Evolutionary conservation across 2,888 invertebrate species (phyloP), one percentile per base, ranked within the genome.

Genomic region (Elegia similella): DNA sequence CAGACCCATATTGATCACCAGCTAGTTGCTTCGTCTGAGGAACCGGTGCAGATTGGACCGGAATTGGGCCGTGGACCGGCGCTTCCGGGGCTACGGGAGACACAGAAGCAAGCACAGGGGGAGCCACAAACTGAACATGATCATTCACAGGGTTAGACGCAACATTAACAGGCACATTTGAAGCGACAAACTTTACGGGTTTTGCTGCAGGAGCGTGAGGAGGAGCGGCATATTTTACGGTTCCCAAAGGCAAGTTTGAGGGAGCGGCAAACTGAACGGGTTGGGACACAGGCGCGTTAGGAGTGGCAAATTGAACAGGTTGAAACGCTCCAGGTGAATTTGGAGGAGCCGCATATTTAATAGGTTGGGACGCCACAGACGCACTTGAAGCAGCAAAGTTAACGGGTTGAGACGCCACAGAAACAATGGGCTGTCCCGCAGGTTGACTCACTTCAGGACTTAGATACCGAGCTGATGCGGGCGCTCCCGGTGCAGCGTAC

Each of bases 401-500:
- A 38, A 59, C 61, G 46, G 65, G 59, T 16, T 60, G 62, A 38
- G 52, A 34, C 55, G 57, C 53, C 57, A 55, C 56, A 52, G 60
- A 62, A 34, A 56, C 62, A 6, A 54, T 55, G 6, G 63, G 56
- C 43, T 55, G 59, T 34, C 43, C 62, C 16, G 69, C 76, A 66
- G 70, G 75, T 38, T 48, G 56, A 67, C 73, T 75, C 71, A 78
- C 78, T 58, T 81, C 77, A 30, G 73, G 69, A 47, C 68, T 73
- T 29, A 79, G 62, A 58, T 78, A 79, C 8, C 77, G 70, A 54
- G 80, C 68, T 7, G 67, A 47, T 30, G 66, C 65, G 0, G 71
- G 67, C 0, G 75, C 70, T 32, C 54, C 48, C 52, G 70, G 82
- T 16, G 81, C 73, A 0, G 75, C 83, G 66, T 85, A 83, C 50